Base-by-base conservation (phyloP, 2,797 vertebrate species). In the Myotis planiceps region DNA sequence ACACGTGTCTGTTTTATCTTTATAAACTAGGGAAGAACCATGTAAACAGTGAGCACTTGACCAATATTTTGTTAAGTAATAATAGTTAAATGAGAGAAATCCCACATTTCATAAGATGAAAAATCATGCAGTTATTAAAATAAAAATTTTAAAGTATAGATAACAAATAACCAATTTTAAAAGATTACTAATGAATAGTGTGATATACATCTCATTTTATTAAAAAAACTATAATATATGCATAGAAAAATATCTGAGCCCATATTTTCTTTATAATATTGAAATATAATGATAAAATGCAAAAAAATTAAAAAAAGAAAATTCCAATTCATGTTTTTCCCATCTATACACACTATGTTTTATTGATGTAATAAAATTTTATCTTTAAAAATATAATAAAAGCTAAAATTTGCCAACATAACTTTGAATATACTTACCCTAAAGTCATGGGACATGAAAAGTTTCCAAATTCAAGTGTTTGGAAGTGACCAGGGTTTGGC, bases 81-180 rank as follows among this genome's bases (percentile, higher is more conserved):
- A 90, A 87, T 10, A 89, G 55, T 8, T 90, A 88, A 95, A 58
- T 60, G n/a, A 95, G 94, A 94, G n/a, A 92, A 90, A 82, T 92
- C 32, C 71, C 34, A 74, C 3, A 83, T 47, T 83, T 79, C 8
- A 49, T n/a, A 74, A 53, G 25, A 89, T 68, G 53, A 95, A 86
- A 95, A 72, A 84, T 42, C 34, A 68, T 9, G 29, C 4, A 83
- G 53, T 86, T 82, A 91, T 39, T 94, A 76, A 82, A 97, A 87
- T 78, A 45, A 92, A 72, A 51, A 29, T 69, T 76, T 90, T 29
- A 82, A 92, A 95, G n/a, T 51, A 60, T 7, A 49, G 4, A 58
- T 83, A 95, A 95, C 32, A 4, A 68, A 23, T 51, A 71, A 55
- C 4, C 21, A 75, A 71, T 63, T 90, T 83, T 15, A 65, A 91